Evolutionary conservation across 2,888 invertebrate species (phyloP), one percentile per base, ranked within the genome.

Genomic region (Steinernema scapterisci): DNA sequence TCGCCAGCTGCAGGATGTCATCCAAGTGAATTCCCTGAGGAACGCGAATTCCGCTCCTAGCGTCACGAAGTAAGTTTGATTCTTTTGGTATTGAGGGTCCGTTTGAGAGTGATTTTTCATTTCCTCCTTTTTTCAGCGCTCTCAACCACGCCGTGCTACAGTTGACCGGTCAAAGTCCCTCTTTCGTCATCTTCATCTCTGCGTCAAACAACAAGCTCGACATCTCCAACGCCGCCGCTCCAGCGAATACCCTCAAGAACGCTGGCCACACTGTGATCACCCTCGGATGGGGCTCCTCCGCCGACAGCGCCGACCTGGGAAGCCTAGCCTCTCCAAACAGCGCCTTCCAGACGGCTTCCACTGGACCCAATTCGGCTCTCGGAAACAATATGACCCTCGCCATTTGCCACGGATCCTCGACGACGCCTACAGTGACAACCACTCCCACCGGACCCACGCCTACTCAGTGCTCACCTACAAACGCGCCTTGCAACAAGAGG

Each of bases 401-500:
- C 27, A 63, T 63, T 31, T 63, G 63, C 38, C 5, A 19, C 21
- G 25, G 54, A 48, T 19, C 48, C 19, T 16, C 54, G 23, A 54
- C 25, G 21, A 25, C 38, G 1, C 27, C 31, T 25, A n/a, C 19
- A n/a, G n/a, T n/a, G n/a, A 23, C 54, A 25, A 63, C 63, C 27
- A 27, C 63, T 11, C 6, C 27, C 1, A 27, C 31, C 9, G 31
- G 5, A 25, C 63, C 16, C 27, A 31, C 31, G 16, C 21, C 54
- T 23, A 9, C 54, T 21, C 19, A 3, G 23, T 23, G 3, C 54
- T 54, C 23, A 5, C 11, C 54, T 16, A 23, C 54, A 5, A 21
- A 54, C 54, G 54, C 63, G 16, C 63, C 63, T 13, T 63, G 63
- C 63, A 31, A 9, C 19, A 27, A 63, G 27, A 27, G 27, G 63